Conservation (phyloP, 2,797 vertebrate species). For the Salmo trutta region DNA sequence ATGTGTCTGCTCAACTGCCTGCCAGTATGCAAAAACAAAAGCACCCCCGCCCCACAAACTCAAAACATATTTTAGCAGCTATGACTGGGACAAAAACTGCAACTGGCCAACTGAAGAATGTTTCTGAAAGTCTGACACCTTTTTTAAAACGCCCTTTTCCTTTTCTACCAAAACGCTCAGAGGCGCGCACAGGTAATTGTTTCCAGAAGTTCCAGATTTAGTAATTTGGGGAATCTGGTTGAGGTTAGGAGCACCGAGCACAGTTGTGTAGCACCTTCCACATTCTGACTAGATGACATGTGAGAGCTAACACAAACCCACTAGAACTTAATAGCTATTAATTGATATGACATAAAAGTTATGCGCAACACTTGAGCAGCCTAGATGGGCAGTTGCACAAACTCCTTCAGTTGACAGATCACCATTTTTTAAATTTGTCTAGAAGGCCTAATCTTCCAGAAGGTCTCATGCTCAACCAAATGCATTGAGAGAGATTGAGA, state of each 20-base stretch:
- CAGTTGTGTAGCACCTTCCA: background rate
- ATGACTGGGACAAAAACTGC: conserved; percentile 16
- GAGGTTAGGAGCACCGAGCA: background rate
- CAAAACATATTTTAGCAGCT: background rate
- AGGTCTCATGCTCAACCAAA: background rate
- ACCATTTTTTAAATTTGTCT: background rate
- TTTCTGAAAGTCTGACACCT: conserved; percentile 22
- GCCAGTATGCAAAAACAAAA: background rate
- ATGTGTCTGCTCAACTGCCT: too few relatives aligned
- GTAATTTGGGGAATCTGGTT: conserved; percentile 23
- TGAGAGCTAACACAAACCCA: background rate
- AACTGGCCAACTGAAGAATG: background rate
- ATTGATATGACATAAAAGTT: background rate
- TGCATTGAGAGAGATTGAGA: background rate
- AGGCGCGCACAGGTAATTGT: conserved; percentile 63
- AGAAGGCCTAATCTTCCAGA: background rate
- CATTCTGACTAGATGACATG: background rate
- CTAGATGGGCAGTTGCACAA: background rate
- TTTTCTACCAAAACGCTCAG: conserved; percentile 39
- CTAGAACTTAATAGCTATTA: background rate
- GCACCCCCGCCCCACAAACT: too few relatives aligned
- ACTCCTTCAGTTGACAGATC: background rate
- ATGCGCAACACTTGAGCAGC: background rate
- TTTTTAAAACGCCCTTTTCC: conserved; percentile 39
- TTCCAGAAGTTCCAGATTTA: conserved; percentile 67